Base-by-base conservation (phyloP, 2,113 vertebrate species). In the Nettapus auritus region DNA sequence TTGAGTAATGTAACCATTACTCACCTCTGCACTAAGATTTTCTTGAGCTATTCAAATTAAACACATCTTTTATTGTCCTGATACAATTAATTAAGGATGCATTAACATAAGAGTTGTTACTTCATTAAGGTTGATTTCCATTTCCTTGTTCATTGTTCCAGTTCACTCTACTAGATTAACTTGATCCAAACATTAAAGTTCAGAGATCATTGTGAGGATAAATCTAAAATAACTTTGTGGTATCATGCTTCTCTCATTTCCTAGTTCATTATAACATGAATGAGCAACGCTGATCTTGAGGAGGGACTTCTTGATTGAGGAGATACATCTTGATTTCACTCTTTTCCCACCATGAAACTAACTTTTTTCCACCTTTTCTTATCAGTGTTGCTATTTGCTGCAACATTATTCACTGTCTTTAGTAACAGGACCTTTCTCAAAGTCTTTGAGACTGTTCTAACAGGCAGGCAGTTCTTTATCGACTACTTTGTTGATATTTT, bases 261-360 rank as follows among this genome's bases (percentile, higher is more conserved):
- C 68, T 79, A 89, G 25, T 34, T 96, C 55, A 88, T 96, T 89
- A 77, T 56, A 81, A 90, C 80, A 90, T 26, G 86, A 88, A 96
- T 53, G 11, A 88, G 18, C 18, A 68, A 33, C 11, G 53, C n/a
- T 81, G 68, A 75, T 83, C 36, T 74, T 90, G 22, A 42, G 22
- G 23, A 38, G 94, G 71, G 28, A 71, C 29, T 44, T 29, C 46
- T 48, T 48, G 18, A 48, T 48, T 48, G 46, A 48, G 46, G 46
- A 26, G 16, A 38, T 5, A 26, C 8, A 68, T 60, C 46, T 50
- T 78, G 52, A 86, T 83, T 91, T 93, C 69, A 53, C 21, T 82
- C 16, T 85, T 94, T 76, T 78, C 56, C n/a, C 48, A 6, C 15
- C 6, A 1, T 53, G 48, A 75, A 88, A 57, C 13, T 0, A 90